Evolutionary conservation across 2,888 invertebrate genomes (phyloP).

Genomic region (Microctonus hyperodae): DNA sequence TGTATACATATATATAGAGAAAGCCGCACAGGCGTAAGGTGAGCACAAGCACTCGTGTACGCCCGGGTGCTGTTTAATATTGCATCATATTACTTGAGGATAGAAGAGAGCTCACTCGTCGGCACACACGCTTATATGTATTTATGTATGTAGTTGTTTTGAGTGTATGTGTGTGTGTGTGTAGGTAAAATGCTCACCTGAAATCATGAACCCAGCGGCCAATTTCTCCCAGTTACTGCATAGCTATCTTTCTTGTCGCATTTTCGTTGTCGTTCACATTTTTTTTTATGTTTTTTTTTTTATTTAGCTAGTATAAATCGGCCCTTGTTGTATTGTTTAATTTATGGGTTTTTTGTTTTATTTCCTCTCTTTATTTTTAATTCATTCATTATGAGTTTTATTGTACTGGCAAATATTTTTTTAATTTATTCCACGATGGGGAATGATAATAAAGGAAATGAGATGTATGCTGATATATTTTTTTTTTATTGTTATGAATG

Average conservation of each 20-base stretch:
- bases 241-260: neutral
- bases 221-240: conserved; percentile 1
- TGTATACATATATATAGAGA: conserved; percentile 23
- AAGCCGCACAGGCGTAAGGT: neutral
- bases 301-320: no score
- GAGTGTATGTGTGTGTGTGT: no score
- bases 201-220: conserved; percentile 32
- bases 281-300: neutral
- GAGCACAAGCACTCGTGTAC: conserved; percentile 23
- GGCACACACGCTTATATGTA: neutral
- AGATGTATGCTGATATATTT: no score
- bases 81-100: conserved; percentile 50
- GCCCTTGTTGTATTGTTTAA: no score
- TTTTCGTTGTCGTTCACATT: neutral
- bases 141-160: no score
- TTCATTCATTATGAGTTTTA: no score
- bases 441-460: no score
- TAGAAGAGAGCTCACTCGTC: conserved; percentile 35
- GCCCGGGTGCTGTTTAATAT: conserved; percentile 51
- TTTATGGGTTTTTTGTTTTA: no score
- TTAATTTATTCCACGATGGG: no score
- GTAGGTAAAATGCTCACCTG: conserved; percentile 26
- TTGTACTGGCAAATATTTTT: no score
- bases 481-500: no score
- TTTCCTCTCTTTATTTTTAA: no score